Evolutionary conservation across 2,113 vertebrate genomes (phyloP).

Genomic region (Lates calcarifer): DNA sequence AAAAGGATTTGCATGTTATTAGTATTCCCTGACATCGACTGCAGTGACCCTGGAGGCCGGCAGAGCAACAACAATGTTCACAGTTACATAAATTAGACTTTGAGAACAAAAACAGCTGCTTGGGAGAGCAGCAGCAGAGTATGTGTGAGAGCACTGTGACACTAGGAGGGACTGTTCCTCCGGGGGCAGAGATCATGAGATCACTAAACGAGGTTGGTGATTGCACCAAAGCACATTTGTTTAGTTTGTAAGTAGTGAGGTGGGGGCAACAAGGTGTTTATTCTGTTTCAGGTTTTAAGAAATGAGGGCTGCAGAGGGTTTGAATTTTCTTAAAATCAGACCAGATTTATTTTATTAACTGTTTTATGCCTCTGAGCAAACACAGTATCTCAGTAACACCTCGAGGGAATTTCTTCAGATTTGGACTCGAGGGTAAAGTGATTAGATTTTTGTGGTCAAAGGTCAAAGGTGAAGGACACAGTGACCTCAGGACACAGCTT

Average conservation of each 20-base stretch:
- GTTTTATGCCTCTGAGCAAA: too few species aligned
- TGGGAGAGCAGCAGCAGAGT: neutral
- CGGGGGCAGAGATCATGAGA: neutral
- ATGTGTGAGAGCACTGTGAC: conserved; percentile 9
- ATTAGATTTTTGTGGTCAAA: too few species aligned
- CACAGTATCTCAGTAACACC: too few species aligned
- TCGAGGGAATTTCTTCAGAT: too few species aligned
- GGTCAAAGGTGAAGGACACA: too few species aligned
- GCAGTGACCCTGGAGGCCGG: conserved; percentile 56
- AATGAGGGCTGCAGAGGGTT: neutral
- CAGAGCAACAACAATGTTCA: conserved; percentile 36
- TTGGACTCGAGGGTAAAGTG: too few species aligned
- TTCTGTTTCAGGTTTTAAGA: neutral
- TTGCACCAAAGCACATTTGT: neutral
- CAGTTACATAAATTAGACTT: conserved; percentile 59
- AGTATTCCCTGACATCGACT: conserved; percentile 56
- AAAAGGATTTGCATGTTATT: conserved; percentile 68
- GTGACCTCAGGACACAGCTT: too few species aligned
- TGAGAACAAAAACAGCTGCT: conserved; percentile 44
- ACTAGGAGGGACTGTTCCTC: neutral
- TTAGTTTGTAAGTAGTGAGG: neutral
- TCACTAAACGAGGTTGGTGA: neutral
- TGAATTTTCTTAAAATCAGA: neutral
- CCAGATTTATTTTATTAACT: too few species aligned
- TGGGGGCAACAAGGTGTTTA: neutral